Percentiles rank a stretch among this genome's conserved stretches.
phyloP scores from a whole-genome alignment of 2,888 invertebrate species.

The Ichneumon xanthorius region DNA sequence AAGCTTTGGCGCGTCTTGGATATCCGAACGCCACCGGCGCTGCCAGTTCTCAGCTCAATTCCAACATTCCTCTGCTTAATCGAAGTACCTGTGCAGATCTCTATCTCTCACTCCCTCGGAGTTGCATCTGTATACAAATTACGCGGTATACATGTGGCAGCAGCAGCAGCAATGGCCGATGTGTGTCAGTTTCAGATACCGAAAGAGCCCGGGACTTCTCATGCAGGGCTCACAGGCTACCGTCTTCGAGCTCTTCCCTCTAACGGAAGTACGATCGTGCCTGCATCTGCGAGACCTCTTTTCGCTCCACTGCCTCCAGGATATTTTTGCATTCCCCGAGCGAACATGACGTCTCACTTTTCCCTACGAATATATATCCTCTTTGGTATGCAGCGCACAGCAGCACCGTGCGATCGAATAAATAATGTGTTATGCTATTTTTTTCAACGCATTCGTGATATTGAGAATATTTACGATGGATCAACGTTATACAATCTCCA shows the following conservation, averaged over 20 bases:
- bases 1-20: constrained; percentile 45
- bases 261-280: constrained; percentile 22
- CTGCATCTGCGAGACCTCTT: constrained; percentile 32
- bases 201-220: constrained; percentile 41
- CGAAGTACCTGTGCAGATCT: constrained; percentile 42
- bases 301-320: constrained; percentile 34
- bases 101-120: constrained; percentile 25
- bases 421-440: neutral
- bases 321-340: constrained; percentile 44
- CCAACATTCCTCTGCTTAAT: constrained; percentile 48
- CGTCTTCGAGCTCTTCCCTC: constrained; percentile 27
- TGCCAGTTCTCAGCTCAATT: constrained; percentile 24
- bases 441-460: constrained; percentile 2
- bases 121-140: constrained; percentile 27
- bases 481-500: neutral
- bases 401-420: neutral
- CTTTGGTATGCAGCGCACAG: constrained; percentile 5
- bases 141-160: constrained; percentile 4
- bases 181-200: constrained; percentile 49
- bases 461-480: neutral
- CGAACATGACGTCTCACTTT: constrained; percentile 23
- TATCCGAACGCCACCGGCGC: constrained; percentile 7
- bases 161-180: constrained; percentile 14
- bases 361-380: constrained; percentile 27
- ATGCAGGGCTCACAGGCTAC: constrained; percentile 19